Percentiles rank a stretch among this genome's conserved stretches.
phyloP scores from a whole-genome alignment of 2,113 vertebrate species.

The Promerops cafer region DNA sequence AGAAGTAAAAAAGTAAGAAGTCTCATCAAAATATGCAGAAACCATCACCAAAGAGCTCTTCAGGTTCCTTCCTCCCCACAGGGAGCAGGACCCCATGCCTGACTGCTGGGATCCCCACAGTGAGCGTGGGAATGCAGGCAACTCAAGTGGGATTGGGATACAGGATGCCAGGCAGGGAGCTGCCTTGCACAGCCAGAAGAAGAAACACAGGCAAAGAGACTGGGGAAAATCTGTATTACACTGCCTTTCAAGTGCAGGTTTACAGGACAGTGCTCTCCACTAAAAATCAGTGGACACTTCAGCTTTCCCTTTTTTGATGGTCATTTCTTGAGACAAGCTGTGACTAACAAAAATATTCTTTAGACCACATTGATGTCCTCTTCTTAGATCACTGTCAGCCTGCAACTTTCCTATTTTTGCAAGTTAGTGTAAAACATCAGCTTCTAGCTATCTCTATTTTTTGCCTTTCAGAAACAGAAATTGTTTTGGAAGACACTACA shows the following conservation, averaged over 20 bases:
- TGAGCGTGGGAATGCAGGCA: accelerated
- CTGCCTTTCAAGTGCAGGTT: background rate
- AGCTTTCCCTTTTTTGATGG: background rate
- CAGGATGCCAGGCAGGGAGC: background rate
- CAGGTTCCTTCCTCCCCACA: background rate
- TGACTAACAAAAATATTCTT: background rate
- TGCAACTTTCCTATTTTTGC: background rate
- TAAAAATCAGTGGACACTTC: background rate
- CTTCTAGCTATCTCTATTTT: background rate
- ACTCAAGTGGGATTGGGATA: accelerated
- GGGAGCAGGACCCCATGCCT: background rate
- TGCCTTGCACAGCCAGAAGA: background rate
- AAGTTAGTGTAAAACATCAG: background rate
- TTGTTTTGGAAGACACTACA: background rate
- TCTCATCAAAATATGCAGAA: background rate
- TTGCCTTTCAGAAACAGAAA: background rate
- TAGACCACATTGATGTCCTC: background rate
- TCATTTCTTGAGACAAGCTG: background rate
- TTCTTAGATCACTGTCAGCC: background rate
- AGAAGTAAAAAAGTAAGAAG: background rate
- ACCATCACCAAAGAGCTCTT: background rate
- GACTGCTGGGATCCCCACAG: background rate
- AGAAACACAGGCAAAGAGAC: background rate
- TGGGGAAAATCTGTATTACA: background rate
- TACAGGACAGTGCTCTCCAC: background rate